phyloP scores from a whole-genome alignment of 2,113 vertebrate genomes.

The Alectura lathami region DNA sequence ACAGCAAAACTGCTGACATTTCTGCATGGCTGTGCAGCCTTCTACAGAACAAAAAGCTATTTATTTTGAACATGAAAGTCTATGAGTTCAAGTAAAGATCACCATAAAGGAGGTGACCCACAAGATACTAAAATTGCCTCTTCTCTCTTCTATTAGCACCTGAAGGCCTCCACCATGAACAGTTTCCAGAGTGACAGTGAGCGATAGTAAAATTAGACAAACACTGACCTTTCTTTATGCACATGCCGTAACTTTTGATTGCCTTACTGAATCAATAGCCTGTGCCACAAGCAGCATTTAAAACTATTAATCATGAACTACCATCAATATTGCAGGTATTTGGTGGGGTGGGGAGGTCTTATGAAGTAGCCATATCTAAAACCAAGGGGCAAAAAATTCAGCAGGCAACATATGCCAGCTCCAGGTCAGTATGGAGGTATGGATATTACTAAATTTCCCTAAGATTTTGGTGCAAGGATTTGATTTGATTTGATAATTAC shows the following conservation, averaged over 20 bases:
- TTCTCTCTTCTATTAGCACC: constrained; percentile 35
- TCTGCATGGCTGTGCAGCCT: constrained; percentile 26
- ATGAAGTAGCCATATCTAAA: neutral
- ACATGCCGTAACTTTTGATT: neutral
- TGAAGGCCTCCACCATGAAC: neutral
- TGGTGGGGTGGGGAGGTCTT: too few species aligned
- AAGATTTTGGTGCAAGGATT: neutral
- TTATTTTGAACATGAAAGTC: constrained; percentile 59
- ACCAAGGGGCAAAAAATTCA: neutral
- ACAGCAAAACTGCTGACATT: constrained; percentile 39
- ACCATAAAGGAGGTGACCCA: constrained; percentile 50
- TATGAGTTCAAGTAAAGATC: constrained; percentile 50
- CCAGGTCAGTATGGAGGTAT: neutral
- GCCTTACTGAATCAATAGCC: neutral
- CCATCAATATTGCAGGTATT: neutral
- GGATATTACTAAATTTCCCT: neutral
- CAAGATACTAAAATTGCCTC: constrained; percentile 24
- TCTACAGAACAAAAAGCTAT: constrained; percentile 15
- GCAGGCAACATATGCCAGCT: neutral
- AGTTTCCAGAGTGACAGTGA: constrained; percentile 23
- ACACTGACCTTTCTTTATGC: constrained; percentile 20
- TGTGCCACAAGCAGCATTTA: neutral
- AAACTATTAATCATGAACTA: neutral
- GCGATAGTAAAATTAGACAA: neutral
- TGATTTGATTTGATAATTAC: neutral